phyloP scores from a whole-genome alignment of 2,888 invertebrate species.

The Chaetogeoica ovagalla region DNA sequence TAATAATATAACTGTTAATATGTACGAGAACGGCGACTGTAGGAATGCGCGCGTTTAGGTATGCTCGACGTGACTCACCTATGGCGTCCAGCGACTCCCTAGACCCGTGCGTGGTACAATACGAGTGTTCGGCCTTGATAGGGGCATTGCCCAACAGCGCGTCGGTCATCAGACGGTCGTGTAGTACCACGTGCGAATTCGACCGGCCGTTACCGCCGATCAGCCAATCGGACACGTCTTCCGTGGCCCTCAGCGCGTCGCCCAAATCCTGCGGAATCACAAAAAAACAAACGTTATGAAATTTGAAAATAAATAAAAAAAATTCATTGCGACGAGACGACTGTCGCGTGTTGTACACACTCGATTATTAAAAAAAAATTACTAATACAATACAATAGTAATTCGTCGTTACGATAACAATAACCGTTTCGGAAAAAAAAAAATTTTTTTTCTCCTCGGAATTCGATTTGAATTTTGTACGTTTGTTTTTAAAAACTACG shows the following conservation, averaged over 20 bases:
- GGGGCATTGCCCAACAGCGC: slow-evolving; percentile 75
- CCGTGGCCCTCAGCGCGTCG: slow-evolving; percentile 66
- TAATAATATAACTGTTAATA: too few relatives aligned
- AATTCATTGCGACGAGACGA: too few relatives aligned
- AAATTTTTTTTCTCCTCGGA: too few relatives aligned
- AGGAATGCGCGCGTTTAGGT: background rate
- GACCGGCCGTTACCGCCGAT: slow-evolving; percentile 62
- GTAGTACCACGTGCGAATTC: slow-evolving; percentile 74
- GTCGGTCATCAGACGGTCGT: slow-evolving; percentile 88
- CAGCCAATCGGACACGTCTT: slow-evolving; percentile 60
- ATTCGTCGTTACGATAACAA: too few relatives aligned
- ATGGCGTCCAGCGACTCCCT: slow-evolving; percentile 44
- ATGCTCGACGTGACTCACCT: slow-evolving; percentile 32
- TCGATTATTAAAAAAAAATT: too few relatives aligned
- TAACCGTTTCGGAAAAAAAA: too few relatives aligned
- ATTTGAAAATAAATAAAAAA: too few relatives aligned
- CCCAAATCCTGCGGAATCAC: slow-evolving; percentile 64
- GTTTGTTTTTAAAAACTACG: too few relatives aligned
- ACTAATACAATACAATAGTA: too few relatives aligned
- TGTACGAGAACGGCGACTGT: slow-evolving; percentile 11
- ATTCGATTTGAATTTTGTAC: too few relatives aligned
- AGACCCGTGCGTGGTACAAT: slow-evolving; percentile 65
- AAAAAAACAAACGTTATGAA: background rate
- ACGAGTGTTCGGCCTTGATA: slow-evolving; percentile 91
- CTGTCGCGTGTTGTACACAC: too few relatives aligned